Conservation (phyloP, 2,113 vertebrate genomes). For the Maccullochella peelii region DNA sequence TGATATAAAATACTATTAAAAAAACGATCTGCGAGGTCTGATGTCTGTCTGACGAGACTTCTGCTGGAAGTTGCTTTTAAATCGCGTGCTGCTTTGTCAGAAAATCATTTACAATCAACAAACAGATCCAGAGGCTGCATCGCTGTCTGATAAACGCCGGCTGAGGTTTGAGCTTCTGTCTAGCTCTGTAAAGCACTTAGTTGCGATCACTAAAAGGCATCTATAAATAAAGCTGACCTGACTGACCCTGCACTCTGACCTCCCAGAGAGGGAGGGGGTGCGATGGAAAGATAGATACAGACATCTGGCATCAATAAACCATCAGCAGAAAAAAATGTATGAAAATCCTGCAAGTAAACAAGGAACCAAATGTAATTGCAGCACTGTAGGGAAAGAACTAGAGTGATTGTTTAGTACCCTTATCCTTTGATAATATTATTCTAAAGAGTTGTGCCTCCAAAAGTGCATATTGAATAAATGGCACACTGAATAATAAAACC, state of each 20-base stretch:
- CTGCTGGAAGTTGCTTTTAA: no score
- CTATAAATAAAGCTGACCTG: slow-evolving; percentile 54
- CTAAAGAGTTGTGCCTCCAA: background rate
- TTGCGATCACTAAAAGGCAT: slow-evolving; percentile 50
- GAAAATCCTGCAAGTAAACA: slow-evolving; percentile 13
- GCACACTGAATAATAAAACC: slow-evolving; percentile 35
- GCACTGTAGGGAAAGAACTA: background rate
- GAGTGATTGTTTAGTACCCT: slow-evolving; percentile 16
- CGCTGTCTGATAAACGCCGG: background rate
- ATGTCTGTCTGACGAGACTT: no score
- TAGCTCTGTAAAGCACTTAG: slow-evolving; percentile 40
- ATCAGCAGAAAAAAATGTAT: background rate
- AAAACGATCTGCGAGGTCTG: no score
- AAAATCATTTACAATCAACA: background rate
- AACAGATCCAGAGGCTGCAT: background rate
- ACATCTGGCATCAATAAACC: slow-evolving; percentile 53
- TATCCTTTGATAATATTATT: slow-evolving; percentile 34
- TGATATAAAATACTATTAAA: no score
- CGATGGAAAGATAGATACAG: slow-evolving; percentile 57
- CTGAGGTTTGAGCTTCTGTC: background rate
- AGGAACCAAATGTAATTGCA: background rate
- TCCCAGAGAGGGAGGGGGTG: background rate
- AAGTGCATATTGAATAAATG: slow-evolving; percentile 42
- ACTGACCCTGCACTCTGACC: slow-evolving; percentile 48
- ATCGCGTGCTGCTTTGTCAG: no score